Percentiles rank a stretch among this genome's conserved stretches.
phyloP scores from a whole-genome alignment of 30 jellyfish, hydroid and myxozoan species.

The Hydractinia symbiolongicarpus region DNA sequence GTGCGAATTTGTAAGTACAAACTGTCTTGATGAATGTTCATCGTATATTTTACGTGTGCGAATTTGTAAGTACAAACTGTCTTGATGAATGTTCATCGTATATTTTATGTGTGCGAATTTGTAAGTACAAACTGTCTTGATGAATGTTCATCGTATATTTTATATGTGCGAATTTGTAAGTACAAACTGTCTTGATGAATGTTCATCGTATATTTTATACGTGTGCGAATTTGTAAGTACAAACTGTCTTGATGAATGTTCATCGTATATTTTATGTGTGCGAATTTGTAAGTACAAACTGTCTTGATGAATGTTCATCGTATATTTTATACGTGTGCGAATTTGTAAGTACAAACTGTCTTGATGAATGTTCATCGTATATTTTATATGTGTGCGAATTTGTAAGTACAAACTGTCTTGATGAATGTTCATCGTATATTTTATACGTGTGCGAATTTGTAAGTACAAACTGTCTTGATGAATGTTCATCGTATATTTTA shows the following conservation, averaged over 20 bases:
- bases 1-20: conserved; percentile 37
- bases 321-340: not conserved
- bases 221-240: too few relatives aligned
- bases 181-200: too few relatives aligned
- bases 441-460: not conserved
- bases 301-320: not conserved
- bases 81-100: not conserved
- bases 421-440: not conserved
- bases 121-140: not conserved
- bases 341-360: not conserved
- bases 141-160: not conserved
- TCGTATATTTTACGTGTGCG: not conserved
- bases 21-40: not conserved
- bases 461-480: not conserved
- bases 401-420: conserved; percentile 13
- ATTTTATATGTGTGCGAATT: conserved; percentile 37
- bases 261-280: not conserved
- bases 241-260: too few relatives aligned
- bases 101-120: not conserved
- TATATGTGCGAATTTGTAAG: not conserved
- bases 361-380: not conserved
- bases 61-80: not conserved
- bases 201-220: too few relatives aligned
- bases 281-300: not conserved
- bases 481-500: not conserved